phyloP scores from a whole-genome alignment of 2,113 vertebrate species.

The Eidolon helvum region DNA sequence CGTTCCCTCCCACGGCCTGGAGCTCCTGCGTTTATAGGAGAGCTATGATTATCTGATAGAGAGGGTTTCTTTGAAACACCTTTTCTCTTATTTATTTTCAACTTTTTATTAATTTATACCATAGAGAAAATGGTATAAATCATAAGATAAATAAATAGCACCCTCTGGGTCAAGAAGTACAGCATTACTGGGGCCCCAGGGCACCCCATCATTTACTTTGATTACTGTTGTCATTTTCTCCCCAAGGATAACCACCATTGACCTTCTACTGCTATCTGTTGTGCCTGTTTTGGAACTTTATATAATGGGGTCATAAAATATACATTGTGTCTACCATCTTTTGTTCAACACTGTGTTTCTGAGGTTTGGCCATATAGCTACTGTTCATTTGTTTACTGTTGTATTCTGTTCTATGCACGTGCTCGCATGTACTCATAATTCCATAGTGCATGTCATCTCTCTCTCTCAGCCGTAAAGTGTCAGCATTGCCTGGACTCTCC shows the following conservation, averaged over 20 bases:
- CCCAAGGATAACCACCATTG: not conserved
- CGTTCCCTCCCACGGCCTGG: too few relatives aligned
- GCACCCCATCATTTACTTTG: not conserved
- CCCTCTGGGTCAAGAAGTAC: not conserved
- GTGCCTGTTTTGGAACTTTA: not conserved
- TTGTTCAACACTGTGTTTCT: not conserved
- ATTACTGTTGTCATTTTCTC: not conserved
- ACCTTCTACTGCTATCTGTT: not conserved
- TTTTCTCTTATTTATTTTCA: not conserved
- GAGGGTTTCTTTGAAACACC: not conserved
- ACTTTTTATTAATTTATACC: not conserved
- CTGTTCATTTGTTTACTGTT: not conserved
- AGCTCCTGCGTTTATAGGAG: not conserved
- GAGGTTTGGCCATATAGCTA: not conserved
- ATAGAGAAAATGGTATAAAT: not conserved
- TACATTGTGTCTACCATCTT: not conserved
- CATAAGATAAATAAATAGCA: not conserved
- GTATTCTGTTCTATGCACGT: too few relatives aligned
- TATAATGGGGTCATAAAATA: not conserved
- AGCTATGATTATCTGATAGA: not conserved
- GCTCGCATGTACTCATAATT: not conserved
- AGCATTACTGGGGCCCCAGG: not conserved
- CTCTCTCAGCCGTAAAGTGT: not conserved
- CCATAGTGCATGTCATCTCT: not conserved
- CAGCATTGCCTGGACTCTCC: not conserved